phyloP scores from a whole-genome alignment of 2,888 invertebrate species.

The Caenorhabditis doughertyi region DNA sequence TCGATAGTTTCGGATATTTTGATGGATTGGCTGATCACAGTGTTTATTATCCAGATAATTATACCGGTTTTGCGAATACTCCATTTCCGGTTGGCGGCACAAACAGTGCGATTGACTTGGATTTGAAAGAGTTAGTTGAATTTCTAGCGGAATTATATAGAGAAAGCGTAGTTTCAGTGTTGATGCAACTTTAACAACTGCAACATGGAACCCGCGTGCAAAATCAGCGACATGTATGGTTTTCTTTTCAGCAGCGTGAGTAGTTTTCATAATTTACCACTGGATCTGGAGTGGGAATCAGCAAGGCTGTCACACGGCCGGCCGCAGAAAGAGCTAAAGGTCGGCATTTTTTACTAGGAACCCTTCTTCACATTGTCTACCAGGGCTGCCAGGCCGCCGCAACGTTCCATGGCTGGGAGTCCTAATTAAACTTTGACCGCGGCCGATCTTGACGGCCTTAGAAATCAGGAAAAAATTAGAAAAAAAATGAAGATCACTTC shows the following conservation, averaged over 20 bases:
- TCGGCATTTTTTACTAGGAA: too few relatives aligned
- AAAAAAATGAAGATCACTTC: too few relatives aligned
- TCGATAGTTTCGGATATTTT: slow-evolving; percentile 25
- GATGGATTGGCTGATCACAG: neutral
- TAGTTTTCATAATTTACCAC: neutral
- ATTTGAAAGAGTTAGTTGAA: slow-evolving; percentile 21
- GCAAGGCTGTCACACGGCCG: too few relatives aligned
- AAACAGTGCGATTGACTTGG: slow-evolving; percentile 10
- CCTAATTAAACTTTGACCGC: too few relatives aligned
- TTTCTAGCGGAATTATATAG: neutral
- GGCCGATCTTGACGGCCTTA: too few relatives aligned
- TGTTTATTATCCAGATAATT: neutral
- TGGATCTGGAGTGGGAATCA: neutral
- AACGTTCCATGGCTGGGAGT: too few relatives aligned
- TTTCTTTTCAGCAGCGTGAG: slow-evolving; percentile 36
- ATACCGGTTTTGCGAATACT: neutral
- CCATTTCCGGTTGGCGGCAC: neutral
- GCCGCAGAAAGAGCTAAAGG: too few relatives aligned
- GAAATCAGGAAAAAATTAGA: too few relatives aligned
- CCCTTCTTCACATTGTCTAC: too few relatives aligned
- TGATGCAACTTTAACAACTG: slow-evolving; percentile 2
- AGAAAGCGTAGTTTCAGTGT: slow-evolving; percentile 12
- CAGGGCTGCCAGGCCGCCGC: too few relatives aligned
- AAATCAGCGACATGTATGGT: slow-evolving; percentile 10
- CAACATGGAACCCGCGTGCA: slow-evolving; percentile 1